Conservation (phyloP, 2,888 invertebrate genomes). For the Notocelia uddmanniana region DNA sequence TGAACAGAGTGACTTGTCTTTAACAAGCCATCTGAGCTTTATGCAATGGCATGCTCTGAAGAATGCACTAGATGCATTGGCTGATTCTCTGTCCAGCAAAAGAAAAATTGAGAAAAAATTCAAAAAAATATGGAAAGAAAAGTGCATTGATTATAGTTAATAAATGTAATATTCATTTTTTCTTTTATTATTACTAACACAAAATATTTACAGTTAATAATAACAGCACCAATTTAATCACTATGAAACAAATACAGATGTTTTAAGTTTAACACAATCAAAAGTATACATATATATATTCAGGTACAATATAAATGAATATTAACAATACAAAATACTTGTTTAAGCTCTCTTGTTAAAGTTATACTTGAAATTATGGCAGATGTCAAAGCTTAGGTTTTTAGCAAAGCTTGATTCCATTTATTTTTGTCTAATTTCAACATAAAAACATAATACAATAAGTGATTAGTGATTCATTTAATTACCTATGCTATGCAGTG, state of each 20-base stretch:
- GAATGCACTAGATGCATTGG: slow-evolving; percentile 66
- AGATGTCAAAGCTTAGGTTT: background rate
- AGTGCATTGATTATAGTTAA: slow-evolving; percentile 72
- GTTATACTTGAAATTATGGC: background rate
- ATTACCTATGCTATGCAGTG: background rate
- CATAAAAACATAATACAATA: too few relatives aligned
- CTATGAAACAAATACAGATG: slow-evolving; percentile 34
- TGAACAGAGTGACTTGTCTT: slow-evolving; percentile 61
- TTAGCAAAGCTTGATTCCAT: background rate
- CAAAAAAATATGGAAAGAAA: slow-evolving; percentile 76
- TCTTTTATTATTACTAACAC: slow-evolving; percentile 38
- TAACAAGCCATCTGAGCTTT: slow-evolving; percentile 78
- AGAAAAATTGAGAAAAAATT: slow-evolving; percentile 74
- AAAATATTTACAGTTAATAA: slow-evolving; percentile 42
- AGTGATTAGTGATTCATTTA: too few relatives aligned
- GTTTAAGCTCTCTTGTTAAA: slow-evolving; percentile 6
- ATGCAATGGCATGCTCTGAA: slow-evolving; percentile 85
- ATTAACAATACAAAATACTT: slow-evolving; percentile 19
- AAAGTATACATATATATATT: slow-evolving; percentile 10
- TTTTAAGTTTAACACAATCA: slow-evolving; percentile 22
- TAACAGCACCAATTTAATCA: slow-evolving; percentile 48
- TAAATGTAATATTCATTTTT: slow-evolving; percentile 61
- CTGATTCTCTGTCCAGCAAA: slow-evolving; percentile 58
- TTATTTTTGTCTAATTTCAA: background rate
- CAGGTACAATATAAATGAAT: slow-evolving; percentile 42